Evolutionary conservation across 2,797 vertebrate species (phyloP).

Genomic region (Syncerus caffer): DNA sequence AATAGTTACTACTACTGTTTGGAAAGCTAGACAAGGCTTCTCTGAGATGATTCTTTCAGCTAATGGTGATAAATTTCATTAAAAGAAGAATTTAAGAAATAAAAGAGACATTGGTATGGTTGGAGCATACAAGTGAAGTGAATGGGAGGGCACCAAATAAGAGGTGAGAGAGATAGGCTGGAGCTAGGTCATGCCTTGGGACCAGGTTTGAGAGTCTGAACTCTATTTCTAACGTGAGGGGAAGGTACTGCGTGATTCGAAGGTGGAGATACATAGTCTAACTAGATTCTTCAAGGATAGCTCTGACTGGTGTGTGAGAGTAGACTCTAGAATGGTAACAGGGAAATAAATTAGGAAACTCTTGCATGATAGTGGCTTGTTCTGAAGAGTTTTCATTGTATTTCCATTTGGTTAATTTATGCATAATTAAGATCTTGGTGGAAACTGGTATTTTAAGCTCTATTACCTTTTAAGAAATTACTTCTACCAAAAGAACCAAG

Average conservation of each 20-base stretch:
- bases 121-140: neutral
- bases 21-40: neutral
- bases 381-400: neutral
- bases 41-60: neutral
- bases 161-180: neutral
- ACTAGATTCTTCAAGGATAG: neutral
- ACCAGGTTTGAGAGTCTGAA: neutral
- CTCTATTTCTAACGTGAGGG: neutral
- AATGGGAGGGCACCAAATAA: neutral
- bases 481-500: neutral
- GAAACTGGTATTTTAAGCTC: neutral
- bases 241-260: neutral
- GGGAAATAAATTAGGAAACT: neutral
- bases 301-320: neutral
- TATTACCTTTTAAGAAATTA: neutral
- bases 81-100: neutral
- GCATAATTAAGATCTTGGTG: neutral
- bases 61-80: neutral
- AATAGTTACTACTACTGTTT: neutral
- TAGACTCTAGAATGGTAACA: accelerated
- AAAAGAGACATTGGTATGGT: neutral
- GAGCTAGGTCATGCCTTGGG: neutral
- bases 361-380: neutral
- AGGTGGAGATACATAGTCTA: neutral
- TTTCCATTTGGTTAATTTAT: neutral